Conservation (phyloP, 2,113 vertebrate genomes). For the Rostratula benghalensis region DNA sequence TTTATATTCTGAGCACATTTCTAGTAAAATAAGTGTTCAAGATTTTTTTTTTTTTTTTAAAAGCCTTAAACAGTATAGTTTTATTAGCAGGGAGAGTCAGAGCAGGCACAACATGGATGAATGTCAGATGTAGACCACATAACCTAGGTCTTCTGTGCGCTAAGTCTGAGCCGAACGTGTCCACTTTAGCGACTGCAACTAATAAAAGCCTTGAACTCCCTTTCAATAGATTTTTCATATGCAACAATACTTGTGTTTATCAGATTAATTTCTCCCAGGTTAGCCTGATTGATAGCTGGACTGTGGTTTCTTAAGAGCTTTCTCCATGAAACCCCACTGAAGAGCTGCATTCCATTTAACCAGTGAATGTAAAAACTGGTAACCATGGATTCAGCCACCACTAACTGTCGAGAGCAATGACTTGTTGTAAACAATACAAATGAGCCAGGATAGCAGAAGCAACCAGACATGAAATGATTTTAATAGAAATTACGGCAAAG, state of each 20-base stretch:
- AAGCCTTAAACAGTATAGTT: constrained; percentile 59
- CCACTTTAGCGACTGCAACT: constrained; percentile 51
- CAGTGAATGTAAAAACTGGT: constrained; percentile 81
- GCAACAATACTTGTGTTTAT: constrained; percentile 64
- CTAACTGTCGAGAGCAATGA: constrained; percentile 79
- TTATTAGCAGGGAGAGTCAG: constrained; percentile 55
- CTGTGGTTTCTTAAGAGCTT: constrained; percentile 78
- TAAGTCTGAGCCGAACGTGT: constrained; percentile 35
- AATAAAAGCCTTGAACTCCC: constrained; percentile 51
- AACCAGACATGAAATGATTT: constrained; percentile 85
- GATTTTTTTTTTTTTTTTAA: constrained; percentile 36
- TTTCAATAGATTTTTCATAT: constrained; percentile 75
- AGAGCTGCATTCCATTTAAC: constrained; percentile 82
- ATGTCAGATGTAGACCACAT: constrained; percentile 63
- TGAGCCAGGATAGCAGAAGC: constrained; percentile 80
- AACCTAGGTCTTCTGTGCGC: not conserved
- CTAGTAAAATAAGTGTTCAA: constrained; percentile 58
- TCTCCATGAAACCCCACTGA: constrained; percentile 75
- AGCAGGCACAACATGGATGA: constrained; percentile 41
- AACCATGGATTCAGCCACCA: constrained; percentile 83
- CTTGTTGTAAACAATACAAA: constrained; percentile 85
- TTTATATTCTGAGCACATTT: constrained; percentile 60
- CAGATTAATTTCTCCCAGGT: constrained; percentile 82
- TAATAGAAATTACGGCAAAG: constrained; percentile 85
- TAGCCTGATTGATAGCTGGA: constrained; percentile 79